Percentiles rank a stretch among this genome's conserved stretches.
Conservation (phyloP, 2,113 vertebrate species). For the Corydoras maculifer region DNA sequence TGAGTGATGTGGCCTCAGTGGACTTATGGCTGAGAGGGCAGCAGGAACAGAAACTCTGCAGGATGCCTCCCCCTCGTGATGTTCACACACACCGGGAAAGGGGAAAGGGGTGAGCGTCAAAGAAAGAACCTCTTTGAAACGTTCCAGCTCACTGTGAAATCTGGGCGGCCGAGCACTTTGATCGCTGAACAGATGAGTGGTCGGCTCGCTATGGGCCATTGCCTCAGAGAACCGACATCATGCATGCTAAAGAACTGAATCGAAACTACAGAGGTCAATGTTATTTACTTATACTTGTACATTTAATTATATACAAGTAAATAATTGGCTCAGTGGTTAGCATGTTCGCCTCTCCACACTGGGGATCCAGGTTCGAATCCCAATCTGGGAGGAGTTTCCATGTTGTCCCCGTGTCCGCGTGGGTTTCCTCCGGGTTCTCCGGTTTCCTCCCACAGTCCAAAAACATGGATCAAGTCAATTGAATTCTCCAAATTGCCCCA, state of each 20-base stretch:
- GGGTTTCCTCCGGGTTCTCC: too few relatives aligned
- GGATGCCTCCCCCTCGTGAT: conserved; percentile 55
- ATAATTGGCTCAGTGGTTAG: too few relatives aligned
- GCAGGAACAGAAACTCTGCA: conserved; percentile 46
- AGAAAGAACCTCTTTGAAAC: conserved; percentile 56
- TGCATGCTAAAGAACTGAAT: not conserved
- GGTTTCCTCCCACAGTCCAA: too few relatives aligned
- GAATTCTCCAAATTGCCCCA: too few relatives aligned
- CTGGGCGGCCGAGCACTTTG: conserved; percentile 54
- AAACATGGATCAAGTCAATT: too few relatives aligned
- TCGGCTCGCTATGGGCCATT: conserved; percentile 44
- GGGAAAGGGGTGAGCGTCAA: conserved; percentile 29
- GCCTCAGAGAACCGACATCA: conserved; percentile 37
- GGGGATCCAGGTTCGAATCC: too few relatives aligned
- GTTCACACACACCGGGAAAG: conserved; percentile 47
- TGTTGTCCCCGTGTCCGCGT: too few relatives aligned
- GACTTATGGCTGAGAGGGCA: conserved; percentile 44
- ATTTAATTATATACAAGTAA: not conserved
- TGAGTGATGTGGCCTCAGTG: conserved; percentile 21
- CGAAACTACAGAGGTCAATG: not conserved
- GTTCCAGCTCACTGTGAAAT: conserved; percentile 55
- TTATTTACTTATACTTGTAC: not conserved
- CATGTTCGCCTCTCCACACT: too few relatives aligned
- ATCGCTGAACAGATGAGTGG: conserved; percentile 55
- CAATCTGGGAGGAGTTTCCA: too few relatives aligned